Conservation (phyloP, 1,140 invertebrate genomes). For the Brachionus rotundiformis region DNA sequence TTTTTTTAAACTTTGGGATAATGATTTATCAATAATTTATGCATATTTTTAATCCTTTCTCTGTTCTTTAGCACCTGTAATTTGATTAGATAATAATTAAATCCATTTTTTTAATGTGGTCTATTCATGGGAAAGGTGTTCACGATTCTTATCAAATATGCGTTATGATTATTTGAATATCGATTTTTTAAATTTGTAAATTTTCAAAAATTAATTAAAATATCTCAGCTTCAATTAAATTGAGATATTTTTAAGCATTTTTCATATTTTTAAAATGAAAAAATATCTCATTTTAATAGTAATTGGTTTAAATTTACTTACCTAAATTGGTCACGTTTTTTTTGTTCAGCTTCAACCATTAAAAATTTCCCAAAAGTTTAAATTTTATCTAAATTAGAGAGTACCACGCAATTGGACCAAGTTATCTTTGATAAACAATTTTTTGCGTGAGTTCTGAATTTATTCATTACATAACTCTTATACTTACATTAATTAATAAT, state of each 20-base stretch:
- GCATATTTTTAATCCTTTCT: background rate
- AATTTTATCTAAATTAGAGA: background rate
- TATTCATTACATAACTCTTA: background rate
- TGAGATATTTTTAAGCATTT: background rate
- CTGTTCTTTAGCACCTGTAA: background rate
- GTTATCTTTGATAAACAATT: background rate
- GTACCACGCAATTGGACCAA: background rate
- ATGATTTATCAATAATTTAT: background rate
- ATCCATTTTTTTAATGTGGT: background rate
- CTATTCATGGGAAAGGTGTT: background rate
- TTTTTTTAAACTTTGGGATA: background rate
- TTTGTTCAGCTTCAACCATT: background rate
- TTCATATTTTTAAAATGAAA: too few relatives aligned
- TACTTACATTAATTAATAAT: conserved; percentile 6
- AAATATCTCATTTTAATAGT: too few relatives aligned
- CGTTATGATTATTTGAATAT: background rate
- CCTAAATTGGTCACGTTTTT: background rate
- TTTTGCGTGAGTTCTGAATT: background rate
- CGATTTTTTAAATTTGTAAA: background rate
- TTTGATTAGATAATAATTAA: background rate
- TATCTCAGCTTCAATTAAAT: background rate
- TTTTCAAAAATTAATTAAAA: conserved; percentile 3
- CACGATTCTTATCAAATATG: background rate
- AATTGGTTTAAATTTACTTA: background rate
- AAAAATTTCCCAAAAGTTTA: background rate